Evolutionary conservation across 2,113 vertebrate species (phyloP).

Genomic region (Carassius gibelio): DNA sequence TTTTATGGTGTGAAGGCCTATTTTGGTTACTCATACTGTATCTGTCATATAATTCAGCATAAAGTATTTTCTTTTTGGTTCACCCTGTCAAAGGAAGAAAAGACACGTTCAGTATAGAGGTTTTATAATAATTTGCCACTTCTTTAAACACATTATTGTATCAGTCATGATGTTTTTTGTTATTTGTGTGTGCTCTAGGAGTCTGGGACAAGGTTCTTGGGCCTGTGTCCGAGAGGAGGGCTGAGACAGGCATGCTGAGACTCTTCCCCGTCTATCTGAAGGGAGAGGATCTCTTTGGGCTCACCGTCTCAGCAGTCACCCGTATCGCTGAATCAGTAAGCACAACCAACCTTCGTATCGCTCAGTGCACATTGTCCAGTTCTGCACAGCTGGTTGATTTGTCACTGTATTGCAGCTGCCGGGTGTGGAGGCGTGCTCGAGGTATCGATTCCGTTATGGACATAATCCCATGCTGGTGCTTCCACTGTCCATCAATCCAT

Average conservation of each 20-base stretch:
- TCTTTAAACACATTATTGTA: too few relatives aligned
- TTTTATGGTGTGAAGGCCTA: too few relatives aligned
- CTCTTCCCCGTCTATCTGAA: constrained; percentile 91
- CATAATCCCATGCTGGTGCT: constrained; percentile 91
- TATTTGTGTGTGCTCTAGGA: constrained; percentile 71
- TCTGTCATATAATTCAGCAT: not conserved
- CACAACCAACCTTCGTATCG: not conserved
- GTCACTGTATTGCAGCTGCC: constrained; percentile 81
- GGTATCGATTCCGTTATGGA: constrained; percentile 94
- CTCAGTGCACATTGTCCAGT: not conserved
- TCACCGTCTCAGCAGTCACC: constrained; percentile 89
- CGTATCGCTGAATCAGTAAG: constrained; percentile 90
- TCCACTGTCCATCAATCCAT: constrained; percentile 91
- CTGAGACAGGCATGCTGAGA: constrained; percentile 87
- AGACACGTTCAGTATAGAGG: not conserved
- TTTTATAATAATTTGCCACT: too few relatives aligned
- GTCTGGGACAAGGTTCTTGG: constrained; percentile 96
- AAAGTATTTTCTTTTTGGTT: not conserved
- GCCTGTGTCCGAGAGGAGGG: constrained; percentile 87
- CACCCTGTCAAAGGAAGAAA: not conserved
- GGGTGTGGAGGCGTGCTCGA: constrained; percentile 90
- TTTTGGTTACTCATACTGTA: not conserved
- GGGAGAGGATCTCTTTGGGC: constrained; percentile 95
- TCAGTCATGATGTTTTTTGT: not conserved
- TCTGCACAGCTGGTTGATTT: not conserved